Percentiles rank a stretch among this genome's conserved stretches.
These are phyloP conservation scores for Megalurothrips usitatus DNA, from an alignment of 2,888 invertebrate species.

Conservation along the genomic window DNA sequence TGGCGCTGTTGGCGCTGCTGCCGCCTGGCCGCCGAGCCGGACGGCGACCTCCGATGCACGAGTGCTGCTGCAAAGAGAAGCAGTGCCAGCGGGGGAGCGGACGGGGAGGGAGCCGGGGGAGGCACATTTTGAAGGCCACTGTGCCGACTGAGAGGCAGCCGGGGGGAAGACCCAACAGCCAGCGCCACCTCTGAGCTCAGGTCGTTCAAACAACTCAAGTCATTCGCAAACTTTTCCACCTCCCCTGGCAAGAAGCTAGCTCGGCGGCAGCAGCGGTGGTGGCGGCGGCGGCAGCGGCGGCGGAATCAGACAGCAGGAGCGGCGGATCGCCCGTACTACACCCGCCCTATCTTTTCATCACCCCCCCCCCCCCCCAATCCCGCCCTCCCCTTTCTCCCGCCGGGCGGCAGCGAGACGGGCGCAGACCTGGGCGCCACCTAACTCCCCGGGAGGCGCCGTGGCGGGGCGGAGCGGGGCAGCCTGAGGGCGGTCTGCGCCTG, in stretches of 20 bases:
- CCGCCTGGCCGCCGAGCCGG: too few species aligned
- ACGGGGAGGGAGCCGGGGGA: neutral
- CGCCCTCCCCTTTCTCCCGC: too few species aligned
- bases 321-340: neutral
- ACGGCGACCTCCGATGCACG: too few species aligned
- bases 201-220: conserved; percentile 25
- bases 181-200: neutral
- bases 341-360: neutral
- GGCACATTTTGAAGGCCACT: conserved; percentile 15
- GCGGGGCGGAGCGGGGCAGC: too few species aligned
- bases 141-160: neutral
- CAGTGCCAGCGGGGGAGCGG: neutral
- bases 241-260: neutral
- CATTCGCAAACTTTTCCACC: conserved; percentile 24
- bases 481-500: too few species aligned
- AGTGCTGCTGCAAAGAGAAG: too few species aligned
- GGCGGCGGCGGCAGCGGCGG: neutral
- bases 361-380: too few species aligned
- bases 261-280: neutral
- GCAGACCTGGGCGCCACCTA: too few species aligned
- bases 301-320: neutral
- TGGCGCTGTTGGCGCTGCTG: too few species aligned
- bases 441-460: too few species aligned
- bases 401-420: too few species aligned
- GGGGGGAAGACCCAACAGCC: neutral